phyloP scores from a whole-genome alignment of 2,888 invertebrate species.

The Diploptera punctata region DNA sequence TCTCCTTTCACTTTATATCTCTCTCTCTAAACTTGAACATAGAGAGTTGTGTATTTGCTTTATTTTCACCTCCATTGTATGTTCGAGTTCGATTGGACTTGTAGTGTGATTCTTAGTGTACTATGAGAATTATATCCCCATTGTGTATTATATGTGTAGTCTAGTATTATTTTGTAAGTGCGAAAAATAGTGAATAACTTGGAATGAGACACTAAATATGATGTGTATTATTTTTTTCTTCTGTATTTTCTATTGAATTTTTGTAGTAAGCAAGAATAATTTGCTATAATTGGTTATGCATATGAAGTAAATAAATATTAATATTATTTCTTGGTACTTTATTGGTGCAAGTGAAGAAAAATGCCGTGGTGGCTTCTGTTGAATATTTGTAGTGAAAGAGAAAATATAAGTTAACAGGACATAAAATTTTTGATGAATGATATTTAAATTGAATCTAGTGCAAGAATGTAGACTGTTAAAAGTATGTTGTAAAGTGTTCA shows the following conservation, averaged over 20 bases:
- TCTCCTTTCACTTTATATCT: too few species aligned
- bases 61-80: slow-evolving; percentile 40
- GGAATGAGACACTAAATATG: slow-evolving; percentile 39
- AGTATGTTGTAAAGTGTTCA: slow-evolving; percentile 2
- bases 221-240: slow-evolving; percentile 45
- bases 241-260: slow-evolving; percentile 46
- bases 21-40: slow-evolving; percentile 16
- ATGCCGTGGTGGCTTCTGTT: neutral
- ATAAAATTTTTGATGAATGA: neutral
- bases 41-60: slow-evolving; percentile 40
- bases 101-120: slow-evolving; percentile 41
- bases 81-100: slow-evolving; percentile 39
- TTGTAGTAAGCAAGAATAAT: slow-evolving; percentile 33
- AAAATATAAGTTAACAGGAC: neutral
- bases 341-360: slow-evolving; percentile 24
- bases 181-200: slow-evolving; percentile 43
- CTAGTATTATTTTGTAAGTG: slow-evolving; percentile 45
- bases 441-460: neutral
- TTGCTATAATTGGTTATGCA: slow-evolving; percentile 29
- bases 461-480: slow-evolving; percentile 1
- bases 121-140: slow-evolving; percentile 41
- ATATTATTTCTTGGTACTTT: slow-evolving; percentile 25
- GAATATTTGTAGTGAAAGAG: neutral
- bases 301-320: slow-evolving; percentile 30
- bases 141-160: slow-evolving; percentile 45